Evolutionary conservation across 2,888 invertebrate genomes (phyloP).

Genomic region (Idaea straminata): DNA sequence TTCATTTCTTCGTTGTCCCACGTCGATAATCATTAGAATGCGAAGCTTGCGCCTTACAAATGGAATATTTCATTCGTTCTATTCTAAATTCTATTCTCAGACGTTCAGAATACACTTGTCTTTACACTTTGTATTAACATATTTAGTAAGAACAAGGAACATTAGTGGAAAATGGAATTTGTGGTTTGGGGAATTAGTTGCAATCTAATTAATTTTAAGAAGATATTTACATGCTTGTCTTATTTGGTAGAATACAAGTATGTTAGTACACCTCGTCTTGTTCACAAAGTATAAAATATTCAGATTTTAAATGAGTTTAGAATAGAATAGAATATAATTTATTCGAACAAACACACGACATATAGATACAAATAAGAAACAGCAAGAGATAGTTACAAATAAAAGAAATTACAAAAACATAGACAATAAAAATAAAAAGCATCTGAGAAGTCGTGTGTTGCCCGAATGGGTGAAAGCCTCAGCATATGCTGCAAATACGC

Average conservation of each 20-base stretch:
- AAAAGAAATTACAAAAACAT: too few relatives aligned
- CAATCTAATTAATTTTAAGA: neutral
- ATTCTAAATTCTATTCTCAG: neutral
- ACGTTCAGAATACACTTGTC: neutral
- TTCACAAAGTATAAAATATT: neutral
- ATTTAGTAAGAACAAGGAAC: neutral
- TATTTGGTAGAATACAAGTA: neutral
- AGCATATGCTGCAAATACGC: too few relatives aligned
- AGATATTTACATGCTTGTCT: neutral
- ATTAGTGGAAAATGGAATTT: neutral
- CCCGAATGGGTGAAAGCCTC: too few relatives aligned
- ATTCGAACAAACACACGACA: too few relatives aligned
- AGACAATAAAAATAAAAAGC: too few relatives aligned
- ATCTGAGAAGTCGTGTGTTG: too few relatives aligned
- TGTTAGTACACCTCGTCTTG: too few relatives aligned
- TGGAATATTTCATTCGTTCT: conserved; percentile 44
- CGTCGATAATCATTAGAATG: conserved; percentile 35
- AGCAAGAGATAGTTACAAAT: too few relatives aligned
- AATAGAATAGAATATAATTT: too few relatives aligned
- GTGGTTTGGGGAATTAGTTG: neutral
- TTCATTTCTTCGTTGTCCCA: conserved; percentile 5
- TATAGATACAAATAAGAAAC: too few relatives aligned
- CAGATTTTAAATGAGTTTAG: neutral
- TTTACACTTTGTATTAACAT: neutral
- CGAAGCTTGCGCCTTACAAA: conserved; percentile 35